Conservation (phyloP, 2,888 invertebrate genomes). For the Heliothis peltigera region DNA sequence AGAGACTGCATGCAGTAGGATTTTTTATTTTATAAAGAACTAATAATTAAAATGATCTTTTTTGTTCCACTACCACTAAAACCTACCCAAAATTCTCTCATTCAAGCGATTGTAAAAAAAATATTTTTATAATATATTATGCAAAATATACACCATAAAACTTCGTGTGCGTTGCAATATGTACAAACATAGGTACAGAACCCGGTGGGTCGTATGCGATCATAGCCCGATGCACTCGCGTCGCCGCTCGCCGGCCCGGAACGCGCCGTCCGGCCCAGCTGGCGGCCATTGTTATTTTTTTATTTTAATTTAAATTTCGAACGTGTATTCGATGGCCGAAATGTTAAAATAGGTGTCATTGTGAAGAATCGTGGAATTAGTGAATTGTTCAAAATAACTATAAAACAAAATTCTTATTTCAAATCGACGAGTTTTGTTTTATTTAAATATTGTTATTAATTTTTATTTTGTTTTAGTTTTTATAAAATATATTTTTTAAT, state of each 20-base stretch:
- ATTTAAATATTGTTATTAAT: too few species aligned
- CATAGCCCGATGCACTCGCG: constrained; percentile 71
- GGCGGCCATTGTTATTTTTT: constrained; percentile 60
- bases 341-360: constrained; percentile 53
- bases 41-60: too few species aligned
- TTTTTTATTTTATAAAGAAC: too few species aligned
- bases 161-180: constrained; percentile 44
- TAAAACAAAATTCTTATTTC: constrained; percentile 25
- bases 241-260: constrained; percentile 72
- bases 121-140: constrained; percentile 21
- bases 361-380: constrained; percentile 43
- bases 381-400: constrained; percentile 30
- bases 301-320: constrained; percentile 60
- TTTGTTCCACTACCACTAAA: too few species aligned
- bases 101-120: not conserved
- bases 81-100: constrained; percentile 3
- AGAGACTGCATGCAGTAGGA: too few species aligned
- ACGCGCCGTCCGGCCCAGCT: constrained; percentile 70
- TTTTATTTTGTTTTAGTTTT: too few species aligned
- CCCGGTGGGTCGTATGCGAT: constrained; percentile 59
- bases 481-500: too few species aligned
- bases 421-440: constrained; percentile 8
- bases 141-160: constrained; percentile 46
- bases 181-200: constrained; percentile 42
- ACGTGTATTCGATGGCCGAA: constrained; percentile 56